phyloP scores from a whole-genome alignment of 2,888 invertebrate species.

The Sphaerophoria taeniata region DNA sequence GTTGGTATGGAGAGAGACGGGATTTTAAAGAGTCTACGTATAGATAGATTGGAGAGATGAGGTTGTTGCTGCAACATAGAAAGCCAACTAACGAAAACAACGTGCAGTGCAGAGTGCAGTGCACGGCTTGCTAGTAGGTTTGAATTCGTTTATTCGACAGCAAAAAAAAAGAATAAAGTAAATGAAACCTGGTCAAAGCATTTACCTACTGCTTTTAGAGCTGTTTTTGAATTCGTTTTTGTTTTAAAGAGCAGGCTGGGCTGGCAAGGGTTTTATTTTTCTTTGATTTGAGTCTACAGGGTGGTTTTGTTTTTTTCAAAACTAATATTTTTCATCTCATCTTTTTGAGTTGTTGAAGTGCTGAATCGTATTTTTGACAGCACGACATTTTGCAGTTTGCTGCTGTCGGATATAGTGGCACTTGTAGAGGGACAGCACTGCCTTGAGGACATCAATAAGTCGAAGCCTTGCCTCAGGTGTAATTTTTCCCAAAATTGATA shows the following conservation, averaged over 20 bases:
- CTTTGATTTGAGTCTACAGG: background rate
- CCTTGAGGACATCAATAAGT: too few relatives aligned
- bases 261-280: background rate
- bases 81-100: conserved; percentile 50
- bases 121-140: conserved; percentile 4
- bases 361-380: too few relatives aligned
- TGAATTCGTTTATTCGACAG: conserved; percentile 48
- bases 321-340: too few relatives aligned
- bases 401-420: too few relatives aligned
- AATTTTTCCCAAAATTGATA: too few relatives aligned
- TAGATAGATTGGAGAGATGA: conserved; percentile 50
- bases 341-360: too few relatives aligned
- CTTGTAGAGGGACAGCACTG: too few relatives aligned
- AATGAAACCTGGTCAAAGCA: background rate
- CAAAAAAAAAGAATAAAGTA: conserved; percentile 36
- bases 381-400: too few relatives aligned
- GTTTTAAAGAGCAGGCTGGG: background rate
- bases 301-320: background rate
- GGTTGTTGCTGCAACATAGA: conserved; percentile 53
- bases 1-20: background rate
- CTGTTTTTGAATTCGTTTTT: conserved; percentile 24
- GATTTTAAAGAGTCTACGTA: background rate
- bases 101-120: conserved; percentile 6
- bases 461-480: too few relatives aligned
- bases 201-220: conserved; percentile 24